Base-by-base conservation (phyloP, 2,888 invertebrate genomes). In the Aphodius sticticus region DNA sequence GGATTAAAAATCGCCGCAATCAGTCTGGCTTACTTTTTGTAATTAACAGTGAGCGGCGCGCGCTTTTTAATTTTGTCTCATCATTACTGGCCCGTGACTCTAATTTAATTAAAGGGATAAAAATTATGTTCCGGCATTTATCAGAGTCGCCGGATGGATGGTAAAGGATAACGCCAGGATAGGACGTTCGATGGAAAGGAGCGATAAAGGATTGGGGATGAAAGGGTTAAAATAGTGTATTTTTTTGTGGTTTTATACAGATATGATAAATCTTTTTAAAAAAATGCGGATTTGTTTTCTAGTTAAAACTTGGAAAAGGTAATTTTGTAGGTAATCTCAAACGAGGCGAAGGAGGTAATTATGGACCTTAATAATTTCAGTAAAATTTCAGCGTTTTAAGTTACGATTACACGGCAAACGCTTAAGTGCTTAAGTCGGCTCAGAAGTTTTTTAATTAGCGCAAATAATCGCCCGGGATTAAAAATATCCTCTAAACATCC, bases 31-130 rank as follows among this genome's bases (percentile, higher is more conserved):
- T 85, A 82, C 85, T 82, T 84, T 86, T 87, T 87, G 53, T 86
- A 87, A 87, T 87, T 87, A 87, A 86, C 86, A 86, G 9, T 9
- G 53, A 53, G 53, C 53, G 53, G 85, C 84, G 83, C 85, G 84
- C 85, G 85, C 86, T 86, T 86, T 87, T 87, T 87, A 86, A 87
- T 87, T 87, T 85, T 85, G 85, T 85, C 84, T 84, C 84, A 85
- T 87, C 86, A 85, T 85, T 86, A 85, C 85, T 85, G 53, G 81
- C 85, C 85, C 84, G 84, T 85, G 86, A 87, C 85, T 87, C 84
- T 86, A 86, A 85, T 86, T 86, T 86, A 86, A 87, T 87, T 87
- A 85, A 85, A 85, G 81, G 83, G 83, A 84, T 83, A 83, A 82
- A 85, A 85, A 84, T 76, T 82, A 84, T 85, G 85, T 83, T 83